Conservation (phyloP, 2,113 vertebrate species). For the Zootoca vivipara region DNA sequence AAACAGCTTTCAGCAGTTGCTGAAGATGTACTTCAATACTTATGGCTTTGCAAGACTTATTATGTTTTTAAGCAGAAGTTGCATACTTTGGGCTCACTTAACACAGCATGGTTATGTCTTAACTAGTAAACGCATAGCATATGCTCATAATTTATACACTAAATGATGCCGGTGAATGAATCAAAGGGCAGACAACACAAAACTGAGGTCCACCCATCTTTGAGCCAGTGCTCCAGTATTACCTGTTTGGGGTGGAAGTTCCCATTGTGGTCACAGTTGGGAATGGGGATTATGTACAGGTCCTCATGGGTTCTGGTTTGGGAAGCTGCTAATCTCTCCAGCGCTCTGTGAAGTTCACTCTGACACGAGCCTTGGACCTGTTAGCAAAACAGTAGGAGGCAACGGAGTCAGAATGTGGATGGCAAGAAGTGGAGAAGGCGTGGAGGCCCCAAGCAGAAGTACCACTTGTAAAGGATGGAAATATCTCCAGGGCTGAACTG, state of each 20-base stretch:
- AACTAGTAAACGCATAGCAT: background rate
- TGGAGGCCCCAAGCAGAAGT: background rate
- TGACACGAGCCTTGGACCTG: conserved; percentile 88
- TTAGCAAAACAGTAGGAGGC: background rate
- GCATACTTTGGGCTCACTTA: background rate
- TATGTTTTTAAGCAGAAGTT: background rate
- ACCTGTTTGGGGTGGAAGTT: conserved; percentile 95
- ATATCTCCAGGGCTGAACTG: background rate
- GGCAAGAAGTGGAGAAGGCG: background rate
- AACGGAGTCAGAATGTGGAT: background rate
- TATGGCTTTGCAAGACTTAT: background rate
- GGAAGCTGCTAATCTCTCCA: conserved; percentile 86
- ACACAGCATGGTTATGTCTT: background rate
- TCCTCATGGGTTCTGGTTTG: conserved; percentile 90
- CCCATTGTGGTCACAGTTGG: conserved; percentile 93
- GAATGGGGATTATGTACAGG: conserved; percentile 90
- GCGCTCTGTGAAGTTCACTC: conserved; percentile 86
- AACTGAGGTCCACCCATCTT: background rate
- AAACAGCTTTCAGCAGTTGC: too few relatives aligned
- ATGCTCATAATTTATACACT: background rate
- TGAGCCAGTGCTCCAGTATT: background rate
- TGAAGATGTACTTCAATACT: too few relatives aligned
- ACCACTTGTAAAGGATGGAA: background rate
- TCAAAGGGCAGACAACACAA: background rate
- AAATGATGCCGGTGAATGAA: background rate